A percentile compares a stretch with the other conserved stretches of the same genome.
Conservation (phyloP, 2,113 vertebrate genomes). For the Geococcyx californianus region DNA sequence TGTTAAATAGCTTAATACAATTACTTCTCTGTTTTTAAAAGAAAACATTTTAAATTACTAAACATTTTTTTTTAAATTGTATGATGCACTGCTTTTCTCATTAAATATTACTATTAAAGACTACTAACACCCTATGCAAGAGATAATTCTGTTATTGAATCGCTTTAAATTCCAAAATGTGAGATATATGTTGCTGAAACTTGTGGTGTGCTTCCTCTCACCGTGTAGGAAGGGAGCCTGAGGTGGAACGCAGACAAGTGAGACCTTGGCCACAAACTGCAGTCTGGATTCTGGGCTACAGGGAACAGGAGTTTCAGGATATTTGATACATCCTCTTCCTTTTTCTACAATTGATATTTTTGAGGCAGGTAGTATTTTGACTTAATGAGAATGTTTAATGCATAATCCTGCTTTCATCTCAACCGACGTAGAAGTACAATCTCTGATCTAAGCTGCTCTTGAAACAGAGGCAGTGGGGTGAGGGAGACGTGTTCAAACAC, state of each 20-base stretch:
- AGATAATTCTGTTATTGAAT: not conserved
- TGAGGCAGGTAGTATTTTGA: not conserved
- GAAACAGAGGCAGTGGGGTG: not conserved
- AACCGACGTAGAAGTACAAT: not conserved
- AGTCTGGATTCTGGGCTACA: not conserved
- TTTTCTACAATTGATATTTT: not conserved
- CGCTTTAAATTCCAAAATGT: not conserved
- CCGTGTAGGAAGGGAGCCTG: not conserved
- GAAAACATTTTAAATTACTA: not conserved
- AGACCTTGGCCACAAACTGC: not conserved
- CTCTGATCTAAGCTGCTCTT: not conserved
- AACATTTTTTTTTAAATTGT: fast-evolving
- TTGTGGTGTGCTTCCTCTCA: not conserved
- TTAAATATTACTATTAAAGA: not conserved
- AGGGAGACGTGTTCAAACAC: not conserved
- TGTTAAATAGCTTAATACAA: not conserved
- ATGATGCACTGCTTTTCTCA: not conserved
- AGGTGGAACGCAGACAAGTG: not conserved
- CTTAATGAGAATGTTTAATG: not conserved
- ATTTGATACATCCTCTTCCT: not conserved
- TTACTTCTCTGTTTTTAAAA: not conserved
- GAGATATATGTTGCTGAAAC: not conserved
- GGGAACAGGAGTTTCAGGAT: not conserved
- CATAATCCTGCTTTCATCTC: not conserved
- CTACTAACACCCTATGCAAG: not conserved